Evolutionary conservation across 1,140 invertebrate species (phyloP).

Genomic region (Microplitis demolitor): DNA sequence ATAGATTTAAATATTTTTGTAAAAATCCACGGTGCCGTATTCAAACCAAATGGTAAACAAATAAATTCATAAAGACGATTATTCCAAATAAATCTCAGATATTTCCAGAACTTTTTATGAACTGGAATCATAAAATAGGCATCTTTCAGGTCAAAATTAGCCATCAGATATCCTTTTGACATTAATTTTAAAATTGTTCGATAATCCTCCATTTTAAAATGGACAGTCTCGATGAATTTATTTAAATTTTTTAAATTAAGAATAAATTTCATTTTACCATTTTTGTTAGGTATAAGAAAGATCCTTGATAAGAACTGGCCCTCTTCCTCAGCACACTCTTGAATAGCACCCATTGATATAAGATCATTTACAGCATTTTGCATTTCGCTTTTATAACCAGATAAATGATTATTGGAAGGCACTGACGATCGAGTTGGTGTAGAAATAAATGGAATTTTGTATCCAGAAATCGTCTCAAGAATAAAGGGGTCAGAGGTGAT

Average conservation of each 20-base stretch:
- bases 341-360: neutral
- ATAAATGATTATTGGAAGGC: neutral
- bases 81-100: constrained; percentile 30
- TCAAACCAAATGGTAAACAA: constrained; percentile 30
- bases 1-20: constrained; percentile 35
- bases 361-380: constrained; percentile 10
- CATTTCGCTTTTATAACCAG: neutral
- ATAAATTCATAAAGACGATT: constrained; percentile 27
- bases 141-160: constrained; percentile 41
- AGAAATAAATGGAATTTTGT: constrained; percentile 27
- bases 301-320: constrained; percentile 33
- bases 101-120: constrained; percentile 23
- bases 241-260: constrained; percentile 38
- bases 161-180: too few species aligned
- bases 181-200: constrained; percentile 35
- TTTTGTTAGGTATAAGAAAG: constrained; percentile 36
- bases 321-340: neutral
- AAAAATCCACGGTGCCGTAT: constrained; percentile 28
- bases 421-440: neutral
- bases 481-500: constrained; percentile 29
- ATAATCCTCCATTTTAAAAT: constrained; percentile 39
- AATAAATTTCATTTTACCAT: constrained; percentile 36
- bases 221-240: constrained; percentile 30
- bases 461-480: constrained; percentile 23
- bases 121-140: constrained; percentile 34